Evolutionary conservation across 2,113 vertebrate species (phyloP).

Genomic region (Sciurus niger): DNA sequence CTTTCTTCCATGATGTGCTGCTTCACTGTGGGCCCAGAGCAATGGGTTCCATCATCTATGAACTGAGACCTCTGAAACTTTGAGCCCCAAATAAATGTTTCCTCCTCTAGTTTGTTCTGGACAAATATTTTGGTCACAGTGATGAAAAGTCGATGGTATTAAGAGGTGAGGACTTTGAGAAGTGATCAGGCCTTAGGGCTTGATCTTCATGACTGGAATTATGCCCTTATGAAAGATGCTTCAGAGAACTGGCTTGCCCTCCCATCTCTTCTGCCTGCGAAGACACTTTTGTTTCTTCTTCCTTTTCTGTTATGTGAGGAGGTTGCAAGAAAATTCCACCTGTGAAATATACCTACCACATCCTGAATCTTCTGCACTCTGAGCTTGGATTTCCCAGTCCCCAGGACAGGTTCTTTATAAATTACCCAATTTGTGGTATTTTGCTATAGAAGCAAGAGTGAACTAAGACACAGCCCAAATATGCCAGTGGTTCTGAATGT

Average conservation of each 20-base stretch:
- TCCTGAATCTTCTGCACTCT: background rate
- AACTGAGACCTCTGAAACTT: too few species aligned
- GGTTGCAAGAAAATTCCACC: background rate
- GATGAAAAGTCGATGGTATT: background rate
- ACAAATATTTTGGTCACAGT: too few species aligned
- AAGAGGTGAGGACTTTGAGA: background rate
- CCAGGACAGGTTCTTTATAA: background rate
- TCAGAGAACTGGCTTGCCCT: background rate
- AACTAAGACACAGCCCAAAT: background rate
- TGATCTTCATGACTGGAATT: background rate
- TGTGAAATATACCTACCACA: background rate
- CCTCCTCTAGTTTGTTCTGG: too few species aligned
- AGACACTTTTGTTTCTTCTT: background rate
- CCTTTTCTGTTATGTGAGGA: background rate
- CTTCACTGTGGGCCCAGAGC: too few species aligned
- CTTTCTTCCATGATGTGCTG: too few species aligned
- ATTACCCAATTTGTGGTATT: background rate
- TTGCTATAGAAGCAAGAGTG: background rate
- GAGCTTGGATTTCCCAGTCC: background rate
- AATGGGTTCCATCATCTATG: too few species aligned
- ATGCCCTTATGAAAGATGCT: background rate
- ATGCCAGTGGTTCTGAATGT: background rate
- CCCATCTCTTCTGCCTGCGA: background rate
- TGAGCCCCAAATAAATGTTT: too few species aligned
- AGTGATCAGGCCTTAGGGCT: too few species aligned